Base-by-base conservation (phyloP, 2,113 vertebrate genomes). In the Mola mola region DNA sequence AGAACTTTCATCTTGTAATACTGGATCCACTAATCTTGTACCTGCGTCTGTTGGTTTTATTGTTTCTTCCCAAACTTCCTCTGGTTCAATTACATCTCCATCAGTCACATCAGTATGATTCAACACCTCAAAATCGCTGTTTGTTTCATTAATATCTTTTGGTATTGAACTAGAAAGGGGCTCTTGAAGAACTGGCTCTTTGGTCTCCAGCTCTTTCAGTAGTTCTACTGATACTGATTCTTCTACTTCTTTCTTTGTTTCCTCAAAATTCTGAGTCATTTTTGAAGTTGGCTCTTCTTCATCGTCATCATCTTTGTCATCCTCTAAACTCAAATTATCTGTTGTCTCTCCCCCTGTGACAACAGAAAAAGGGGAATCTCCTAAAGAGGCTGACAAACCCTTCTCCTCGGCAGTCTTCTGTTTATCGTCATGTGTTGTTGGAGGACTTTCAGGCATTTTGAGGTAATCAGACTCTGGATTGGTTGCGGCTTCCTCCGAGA, bases 361-460 rank as follows among this genome's bases (percentile, higher is more conserved):
- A 49, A 84, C 73, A 16, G 92, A 89, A 83, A 91, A 85, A 34
- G 88, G 62, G 0, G 81, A 74, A 51, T 92, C 92, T 24, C 89
- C 90, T 36, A 86, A 34, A 47, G 80, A 31, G 8, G 88, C 84
- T 31, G 85, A 75, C 34, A 76, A 20, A 56, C 77, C 81, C 50
- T 84, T 87, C n/a, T 82, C 17, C 0, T 60, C 60, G 15, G 69
- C 55, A 13, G 52, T 48, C 28, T 73, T 48, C 49, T 38, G 19
- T 68, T 87, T 75, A 50, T 81, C 74, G 36, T 68, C 79, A n/a
- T 38, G 33, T 33, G 78, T 49, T 38, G n/a, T 10, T 46, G 43
- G 13, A 15, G 17, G 88, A 70, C 75, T 74, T 22, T 87, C 78
- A 11, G 77, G 52, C 1, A 74, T 31, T 31, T 15, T n/a, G 33